Evolutionary conservation across 2,888 invertebrate species (phyloP).

Genomic region (Limenitis camilla): DNA sequence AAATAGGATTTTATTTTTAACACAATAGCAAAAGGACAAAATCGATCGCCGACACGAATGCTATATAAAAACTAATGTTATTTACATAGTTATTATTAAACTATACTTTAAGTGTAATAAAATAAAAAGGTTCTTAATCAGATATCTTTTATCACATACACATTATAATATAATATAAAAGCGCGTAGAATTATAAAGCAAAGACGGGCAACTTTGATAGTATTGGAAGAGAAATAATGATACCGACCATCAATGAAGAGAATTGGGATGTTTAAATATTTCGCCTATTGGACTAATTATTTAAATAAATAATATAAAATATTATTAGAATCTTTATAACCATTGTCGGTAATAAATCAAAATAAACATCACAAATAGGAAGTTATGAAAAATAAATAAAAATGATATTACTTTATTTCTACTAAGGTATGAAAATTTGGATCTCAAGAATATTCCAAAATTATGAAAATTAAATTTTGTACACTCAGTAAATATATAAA

Average conservation of each 20-base stretch:
- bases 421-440: slow-evolving; percentile 2
- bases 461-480: too few relatives aligned
- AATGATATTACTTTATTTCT: too few relatives aligned
- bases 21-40: slow-evolving; percentile 12
- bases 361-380: too few relatives aligned
- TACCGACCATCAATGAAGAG: not conserved
- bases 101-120: slow-evolving; percentile 55
- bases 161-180: slow-evolving; percentile 34
- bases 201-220: slow-evolving; percentile 3
- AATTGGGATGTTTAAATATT: not conserved
- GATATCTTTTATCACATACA: slow-evolving; percentile 64
- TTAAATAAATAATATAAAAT: too few relatives aligned
- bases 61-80: slow-evolving; percentile 58
- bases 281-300: not conserved
- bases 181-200: slow-evolving; percentile 1
- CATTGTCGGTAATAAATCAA: too few relatives aligned
- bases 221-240: slow-evolving; percentile 1
- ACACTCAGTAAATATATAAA: too few relatives aligned
- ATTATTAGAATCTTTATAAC: too few relatives aligned
- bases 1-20: slow-evolving; percentile 2
- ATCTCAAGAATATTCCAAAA: not conserved
- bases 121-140: slow-evolving; percentile 60
- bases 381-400: too few relatives aligned
- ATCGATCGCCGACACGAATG: slow-evolving; percentile 25
- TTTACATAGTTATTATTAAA: slow-evolving; percentile 60